These are phyloP conservation scores for Pemphigus obesinymphae DNA, from an alignment of 1,140 invertebrate genomes.

Conservation along the genomic window DNA sequence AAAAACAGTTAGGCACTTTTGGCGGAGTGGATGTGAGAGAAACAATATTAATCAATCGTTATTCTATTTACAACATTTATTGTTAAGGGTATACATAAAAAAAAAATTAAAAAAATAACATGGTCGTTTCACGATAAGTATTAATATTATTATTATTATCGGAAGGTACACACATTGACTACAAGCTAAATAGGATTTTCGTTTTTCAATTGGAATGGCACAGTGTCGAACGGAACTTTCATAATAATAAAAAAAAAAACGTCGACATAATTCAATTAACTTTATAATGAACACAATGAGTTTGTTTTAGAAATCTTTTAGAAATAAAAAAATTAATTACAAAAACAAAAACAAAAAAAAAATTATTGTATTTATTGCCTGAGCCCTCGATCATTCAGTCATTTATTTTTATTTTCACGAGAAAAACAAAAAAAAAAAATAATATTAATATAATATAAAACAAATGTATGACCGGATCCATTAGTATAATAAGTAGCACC, in stretches of 20 bases:
- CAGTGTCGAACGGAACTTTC: neutral
- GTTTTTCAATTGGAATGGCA: constrained; percentile 7
- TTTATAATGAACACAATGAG: neutral
- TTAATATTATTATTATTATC: no score
- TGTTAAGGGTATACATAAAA: neutral
- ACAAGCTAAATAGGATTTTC: constrained; percentile 17
- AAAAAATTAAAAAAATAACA: neutral
- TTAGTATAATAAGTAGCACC: constrained; percentile 11
- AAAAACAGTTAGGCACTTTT: constrained; percentile 12
- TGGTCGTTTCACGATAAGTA: neutral
- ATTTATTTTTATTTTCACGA: neutral
- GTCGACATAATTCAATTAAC: neutral
- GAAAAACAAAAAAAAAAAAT: neutral
- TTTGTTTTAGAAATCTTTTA: neutral
- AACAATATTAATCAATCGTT: neutral
- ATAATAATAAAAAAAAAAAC: no score
- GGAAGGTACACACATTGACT: neutral
- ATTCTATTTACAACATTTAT: neutral
- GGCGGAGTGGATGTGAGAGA: neutral
- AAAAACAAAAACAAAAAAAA: neutral
- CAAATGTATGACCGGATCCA: neutral
- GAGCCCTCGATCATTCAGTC: constrained; percentile 9
- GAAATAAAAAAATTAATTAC: neutral
- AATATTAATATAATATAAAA: neutral
- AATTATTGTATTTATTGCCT: neutral